Percentiles rank a stretch among this genome's conserved stretches.
Conservation (phyloP, 2,888 invertebrate genomes). For the Synanthedon vespiformis region DNA sequence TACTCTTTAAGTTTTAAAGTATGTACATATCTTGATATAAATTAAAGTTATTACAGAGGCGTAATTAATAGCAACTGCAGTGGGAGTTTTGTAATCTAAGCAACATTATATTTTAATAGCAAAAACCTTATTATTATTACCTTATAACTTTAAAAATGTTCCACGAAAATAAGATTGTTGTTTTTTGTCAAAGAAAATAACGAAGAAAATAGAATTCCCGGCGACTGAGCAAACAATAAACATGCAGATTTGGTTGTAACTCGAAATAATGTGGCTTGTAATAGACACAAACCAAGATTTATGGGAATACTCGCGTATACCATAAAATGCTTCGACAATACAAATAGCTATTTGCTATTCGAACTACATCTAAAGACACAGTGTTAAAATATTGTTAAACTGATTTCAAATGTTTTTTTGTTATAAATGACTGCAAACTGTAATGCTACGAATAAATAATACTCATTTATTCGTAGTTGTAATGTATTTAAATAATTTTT, state of each 20-base stretch:
- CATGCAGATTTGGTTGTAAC: constrained; percentile 15
- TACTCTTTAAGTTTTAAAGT: no score
- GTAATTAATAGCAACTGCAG: no score
- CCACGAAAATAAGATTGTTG: background rate
- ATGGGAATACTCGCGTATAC: constrained; percentile 12
- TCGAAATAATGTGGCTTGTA: constrained; percentile 12
- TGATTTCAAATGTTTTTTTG: background rate
- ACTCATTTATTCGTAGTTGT: no score
- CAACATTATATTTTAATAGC: no score
- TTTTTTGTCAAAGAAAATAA: background rate
- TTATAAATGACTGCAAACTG: no score
- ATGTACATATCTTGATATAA: no score
- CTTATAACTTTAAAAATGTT: background rate
- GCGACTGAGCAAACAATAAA: constrained; percentile 10
- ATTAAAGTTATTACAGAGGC: no score
- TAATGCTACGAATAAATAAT: no score
- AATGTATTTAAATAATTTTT: no score
- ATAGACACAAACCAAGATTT: constrained; percentile 19
- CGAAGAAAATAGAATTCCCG: background rate
- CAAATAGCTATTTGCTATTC: constrained; percentile 6
- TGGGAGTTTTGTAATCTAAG: no score
- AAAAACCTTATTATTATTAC: no score
- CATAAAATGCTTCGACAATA: constrained; percentile 14
- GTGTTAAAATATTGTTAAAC: background rate
- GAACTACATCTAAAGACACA: background rate